A percentile compares a stretch with the other conserved stretches of the same genome.
Conservation (phyloP, 1,140 invertebrate species). For the Homalodisca vitripennis region DNA sequence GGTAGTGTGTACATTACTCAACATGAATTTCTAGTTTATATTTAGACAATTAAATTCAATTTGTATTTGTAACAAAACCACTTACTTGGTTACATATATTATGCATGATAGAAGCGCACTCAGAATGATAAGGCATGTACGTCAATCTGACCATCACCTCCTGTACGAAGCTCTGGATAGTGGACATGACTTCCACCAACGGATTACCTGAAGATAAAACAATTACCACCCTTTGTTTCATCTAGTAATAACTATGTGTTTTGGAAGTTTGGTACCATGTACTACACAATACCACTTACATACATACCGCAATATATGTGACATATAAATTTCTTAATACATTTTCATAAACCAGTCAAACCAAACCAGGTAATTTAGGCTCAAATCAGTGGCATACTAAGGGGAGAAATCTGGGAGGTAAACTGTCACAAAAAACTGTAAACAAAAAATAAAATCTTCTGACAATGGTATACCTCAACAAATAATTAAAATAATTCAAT, state of each 20-base stretch:
- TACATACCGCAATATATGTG: not conserved
- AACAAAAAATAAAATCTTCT: too few relatives aligned
- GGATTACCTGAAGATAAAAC: not conserved
- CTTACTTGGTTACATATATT: not conserved
- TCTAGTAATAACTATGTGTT: not conserved
- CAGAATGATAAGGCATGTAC: conserved; percentile 3
- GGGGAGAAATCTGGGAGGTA: too few relatives aligned
- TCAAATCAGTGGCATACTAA: too few relatives aligned
- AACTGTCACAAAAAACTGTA: too few relatives aligned
- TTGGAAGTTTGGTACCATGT: not conserved
- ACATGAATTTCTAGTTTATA: too few relatives aligned
- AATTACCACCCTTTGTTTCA: not conserved
- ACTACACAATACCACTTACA: not conserved
- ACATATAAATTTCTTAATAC: not conserved
- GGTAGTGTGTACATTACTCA: too few relatives aligned
- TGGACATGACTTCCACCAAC: not conserved
- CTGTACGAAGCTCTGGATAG: not conserved
- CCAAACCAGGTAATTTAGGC: too few relatives aligned
- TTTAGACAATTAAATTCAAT: too few relatives aligned
- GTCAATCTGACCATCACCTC: not conserved
- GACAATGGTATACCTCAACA: too few relatives aligned
- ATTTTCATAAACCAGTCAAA: too few relatives aligned
- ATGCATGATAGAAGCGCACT: not conserved
- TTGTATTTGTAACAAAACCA: too few relatives aligned
- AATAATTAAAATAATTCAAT: too few relatives aligned